Evolutionary conservation across 2,797 vertebrate species (phyloP).

Genomic region (Urophycis tenuis): DNA sequence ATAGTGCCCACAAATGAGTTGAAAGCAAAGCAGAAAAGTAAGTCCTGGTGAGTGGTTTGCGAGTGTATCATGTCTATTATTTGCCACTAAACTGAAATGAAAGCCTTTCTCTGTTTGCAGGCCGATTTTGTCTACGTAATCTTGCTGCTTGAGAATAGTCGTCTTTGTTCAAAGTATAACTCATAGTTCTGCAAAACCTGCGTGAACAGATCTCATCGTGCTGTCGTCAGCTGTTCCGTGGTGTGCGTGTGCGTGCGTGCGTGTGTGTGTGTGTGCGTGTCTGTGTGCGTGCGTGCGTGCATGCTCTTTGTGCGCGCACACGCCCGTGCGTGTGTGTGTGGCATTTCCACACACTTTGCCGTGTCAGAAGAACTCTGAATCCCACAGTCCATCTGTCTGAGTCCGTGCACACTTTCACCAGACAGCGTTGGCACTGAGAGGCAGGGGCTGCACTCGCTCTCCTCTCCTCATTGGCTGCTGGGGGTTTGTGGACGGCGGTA

Average conservation of each 20-base stretch:
- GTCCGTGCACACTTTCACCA: conserved; percentile 14
- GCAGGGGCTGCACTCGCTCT: conserved; percentile 9
- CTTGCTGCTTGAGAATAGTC: background rate
- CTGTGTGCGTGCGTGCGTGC: conserved; percentile 3
- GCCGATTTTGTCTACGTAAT: background rate
- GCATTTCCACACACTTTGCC: conserved; percentile 30
- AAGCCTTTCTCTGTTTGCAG: background rate
- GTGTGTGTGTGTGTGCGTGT: conserved; percentile 24
- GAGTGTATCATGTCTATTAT: background rate
- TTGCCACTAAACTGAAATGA: background rate
- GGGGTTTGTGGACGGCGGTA: background rate
- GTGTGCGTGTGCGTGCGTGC: conserved; percentile 31
- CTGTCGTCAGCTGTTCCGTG: conserved; percentile 45
- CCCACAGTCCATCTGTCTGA: conserved; percentile 48
- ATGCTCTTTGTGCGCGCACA: too few species aligned
- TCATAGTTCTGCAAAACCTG: conserved; percentile 40
- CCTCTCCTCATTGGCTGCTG: background rate
- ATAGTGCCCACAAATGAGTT: background rate
- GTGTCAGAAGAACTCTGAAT: conserved; percentile 38
- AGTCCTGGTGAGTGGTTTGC: background rate
- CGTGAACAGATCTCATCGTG: conserved; percentile 37
- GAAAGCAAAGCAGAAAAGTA: background rate
- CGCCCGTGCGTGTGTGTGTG: conserved; percentile 46
- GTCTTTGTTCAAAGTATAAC: conserved; percentile 12
- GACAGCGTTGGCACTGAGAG: conserved; percentile 14